Evolutionary conservation across 1,140 invertebrate species (phyloP), one percentile per base, ranked within the genome.

Genomic region (Atopsyche davidsoni): DNA sequence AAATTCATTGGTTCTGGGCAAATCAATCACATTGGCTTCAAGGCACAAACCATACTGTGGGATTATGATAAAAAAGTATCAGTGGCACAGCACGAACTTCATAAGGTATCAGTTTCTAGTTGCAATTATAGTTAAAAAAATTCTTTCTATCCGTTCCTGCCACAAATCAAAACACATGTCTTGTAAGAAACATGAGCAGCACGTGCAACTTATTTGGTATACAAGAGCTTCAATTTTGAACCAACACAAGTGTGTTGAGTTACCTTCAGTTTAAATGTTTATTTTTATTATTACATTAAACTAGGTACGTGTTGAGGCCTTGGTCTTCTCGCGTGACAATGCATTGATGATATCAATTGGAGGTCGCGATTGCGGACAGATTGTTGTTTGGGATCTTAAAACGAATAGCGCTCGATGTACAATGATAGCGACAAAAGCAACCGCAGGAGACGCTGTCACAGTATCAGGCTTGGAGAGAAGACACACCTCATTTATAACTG

Each of bases 21-120:
- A 68, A 79, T 88, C 9, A 95, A 87, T 62, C 83, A 92, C 60
- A 88, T 91, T 64, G 92, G 91, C 4, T 94, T 93, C 64, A 91
- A 89, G 77, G 86, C 91, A 3, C 77, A 77, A 51, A 83, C 91
- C 0, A 91, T 92, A 56, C 65, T 96, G 13, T 96, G 92, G 91
- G 81, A 92, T 62, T 94, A 85, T 61, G 74, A 81, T 4, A 75
- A 72, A 31, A 78, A 75, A 50, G 70, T 66, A 23, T 64, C 81
- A 35, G 65, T 85, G 32, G 74, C 77, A 0, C 80, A 77, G 42
- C 81, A 93, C 65, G 82, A 86, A 65, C 70, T 90, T 9, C 92
- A 96, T 65, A 92, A 91, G 75, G 83, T 83, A 14, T 49, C 39
- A 53, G 6, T 28, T 28, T n/a, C 6, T 7, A 28, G 24, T n/a